phyloP scores from a whole-genome alignment of 92 coral and sea anemone genomes.

The Micromussa lordhowensis region DNA sequence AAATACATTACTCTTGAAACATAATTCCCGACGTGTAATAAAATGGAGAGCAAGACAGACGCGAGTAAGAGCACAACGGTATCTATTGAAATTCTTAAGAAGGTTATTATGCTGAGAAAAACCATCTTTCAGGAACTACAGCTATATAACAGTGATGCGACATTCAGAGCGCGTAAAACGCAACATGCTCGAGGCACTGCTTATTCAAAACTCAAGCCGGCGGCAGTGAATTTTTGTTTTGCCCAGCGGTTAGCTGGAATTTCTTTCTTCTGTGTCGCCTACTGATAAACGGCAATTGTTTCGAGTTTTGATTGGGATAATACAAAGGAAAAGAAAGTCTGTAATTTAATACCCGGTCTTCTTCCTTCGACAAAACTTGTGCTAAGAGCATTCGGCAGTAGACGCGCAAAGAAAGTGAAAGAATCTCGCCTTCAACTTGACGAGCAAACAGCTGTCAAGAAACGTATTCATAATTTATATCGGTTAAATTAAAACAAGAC shows the following conservation, averaged over 20 bases:
- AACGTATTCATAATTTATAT: slow-evolving; percentile 43
- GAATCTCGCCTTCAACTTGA: slow-evolving; percentile 39
- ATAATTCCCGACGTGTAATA: neutral
- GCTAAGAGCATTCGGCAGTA: slow-evolving; percentile 6
- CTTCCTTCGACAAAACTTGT: neutral
- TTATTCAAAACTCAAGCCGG: slow-evolving; percentile 19
- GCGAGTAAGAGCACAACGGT: neutral
- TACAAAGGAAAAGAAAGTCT: neutral
- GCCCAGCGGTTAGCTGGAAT: slow-evolving; percentile 34
- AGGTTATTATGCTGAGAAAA: neutral
- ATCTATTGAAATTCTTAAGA: neutral
- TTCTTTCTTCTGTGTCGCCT: slow-evolving; percentile 9
- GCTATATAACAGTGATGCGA: neutral
- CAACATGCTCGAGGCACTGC: neutral
- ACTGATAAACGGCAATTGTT: slow-evolving; percentile 12
- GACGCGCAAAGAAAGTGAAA: slow-evolving; percentile 5
- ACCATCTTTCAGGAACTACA: neutral
- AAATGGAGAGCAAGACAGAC: neutral
- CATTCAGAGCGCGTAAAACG: neutral
- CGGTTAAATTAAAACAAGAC: slow-evolving; percentile 49
- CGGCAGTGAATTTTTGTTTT: slow-evolving; percentile 18
- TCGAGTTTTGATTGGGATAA: neutral
- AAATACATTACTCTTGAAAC: slow-evolving; percentile 1
- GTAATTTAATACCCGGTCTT: slow-evolving; percentile 9
- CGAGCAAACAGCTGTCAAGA: slow-evolving; percentile 38